phyloP scores from a whole-genome alignment of 92 coral and sea anemone genomes.

The Parazoanthus darwini region DNA sequence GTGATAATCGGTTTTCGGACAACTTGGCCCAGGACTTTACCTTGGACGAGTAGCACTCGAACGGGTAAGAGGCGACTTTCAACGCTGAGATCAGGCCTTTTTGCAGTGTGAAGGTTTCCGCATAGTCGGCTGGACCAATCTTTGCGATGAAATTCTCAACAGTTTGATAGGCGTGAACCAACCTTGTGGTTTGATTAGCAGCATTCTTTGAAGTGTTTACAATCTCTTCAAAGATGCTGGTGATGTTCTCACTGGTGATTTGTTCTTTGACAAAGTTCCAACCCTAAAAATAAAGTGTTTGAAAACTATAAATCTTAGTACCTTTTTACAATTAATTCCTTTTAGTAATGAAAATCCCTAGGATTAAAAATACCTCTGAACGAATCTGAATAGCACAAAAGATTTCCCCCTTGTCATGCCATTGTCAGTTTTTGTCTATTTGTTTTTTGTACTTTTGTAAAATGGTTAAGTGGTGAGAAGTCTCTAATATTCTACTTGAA shows the following conservation, averaged over 20 bases:
- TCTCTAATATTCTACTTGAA: no score
- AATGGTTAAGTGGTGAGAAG: no score
- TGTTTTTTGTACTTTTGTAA: no score
- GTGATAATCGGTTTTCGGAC: no score
- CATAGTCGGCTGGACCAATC: neutral
- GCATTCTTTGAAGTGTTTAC: slow-evolving; percentile 18
- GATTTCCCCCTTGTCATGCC: no score
- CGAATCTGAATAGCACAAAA: no score
- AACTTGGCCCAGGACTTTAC: neutral
- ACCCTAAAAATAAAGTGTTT: neutral
- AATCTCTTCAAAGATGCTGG: slow-evolving; percentile 1
- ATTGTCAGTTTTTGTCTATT: no score
- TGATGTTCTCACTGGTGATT: slow-evolving; percentile 15
- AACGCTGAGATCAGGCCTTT: neutral
- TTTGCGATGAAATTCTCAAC: slow-evolving; percentile 17
- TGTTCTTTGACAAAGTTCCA: slow-evolving; percentile 1
- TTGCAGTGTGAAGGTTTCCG: neutral
- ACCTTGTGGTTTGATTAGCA: neutral
- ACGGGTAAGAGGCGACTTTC: neutral
- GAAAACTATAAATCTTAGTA: neutral
- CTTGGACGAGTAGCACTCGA: slow-evolving; percentile 23
- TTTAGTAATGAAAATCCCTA: neutral
- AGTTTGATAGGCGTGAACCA: slow-evolving; percentile 2
- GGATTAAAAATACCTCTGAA: no score
- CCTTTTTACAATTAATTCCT: neutral